Evolutionary conservation across 2,113 vertebrate species (phyloP).

Genomic region (Phoenicopterus ruber): DNA sequence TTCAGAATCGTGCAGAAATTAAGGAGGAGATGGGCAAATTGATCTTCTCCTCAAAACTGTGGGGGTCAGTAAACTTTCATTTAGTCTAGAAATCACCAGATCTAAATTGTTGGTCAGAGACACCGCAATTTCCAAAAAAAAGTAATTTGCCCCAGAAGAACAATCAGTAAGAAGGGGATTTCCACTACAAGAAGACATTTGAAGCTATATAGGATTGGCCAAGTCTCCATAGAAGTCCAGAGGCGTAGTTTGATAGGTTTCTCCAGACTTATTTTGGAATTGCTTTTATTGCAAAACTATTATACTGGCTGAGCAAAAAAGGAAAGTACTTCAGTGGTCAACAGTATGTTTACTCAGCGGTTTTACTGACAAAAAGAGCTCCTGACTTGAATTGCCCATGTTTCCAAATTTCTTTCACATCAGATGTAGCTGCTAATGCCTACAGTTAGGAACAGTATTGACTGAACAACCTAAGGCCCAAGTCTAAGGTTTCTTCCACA

Average conservation of each 20-base stretch:
- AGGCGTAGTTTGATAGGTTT: background rate
- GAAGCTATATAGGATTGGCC: background rate
- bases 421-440: background rate
- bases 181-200: background rate
- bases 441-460: background rate
- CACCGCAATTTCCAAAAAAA: background rate
- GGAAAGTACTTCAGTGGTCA: background rate
- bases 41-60: background rate
- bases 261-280: background rate
- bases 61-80: background rate
- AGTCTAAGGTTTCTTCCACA: background rate
- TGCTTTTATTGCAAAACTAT: background rate
- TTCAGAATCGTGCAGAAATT: background rate
- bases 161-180: background rate
- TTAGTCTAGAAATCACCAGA: background rate
- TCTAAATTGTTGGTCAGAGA: background rate
- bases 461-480: background rate
- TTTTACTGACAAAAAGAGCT: background rate
- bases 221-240: background rate
- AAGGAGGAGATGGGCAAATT: background rate
- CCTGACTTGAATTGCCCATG: background rate
- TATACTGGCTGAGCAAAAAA: background rate
- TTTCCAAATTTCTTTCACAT: background rate
- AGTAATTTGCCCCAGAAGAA: background rate
- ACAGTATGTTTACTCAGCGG: background rate